Conservation (phyloP, 2,888 invertebrate species). For the Dendrolimus houi region DNA sequence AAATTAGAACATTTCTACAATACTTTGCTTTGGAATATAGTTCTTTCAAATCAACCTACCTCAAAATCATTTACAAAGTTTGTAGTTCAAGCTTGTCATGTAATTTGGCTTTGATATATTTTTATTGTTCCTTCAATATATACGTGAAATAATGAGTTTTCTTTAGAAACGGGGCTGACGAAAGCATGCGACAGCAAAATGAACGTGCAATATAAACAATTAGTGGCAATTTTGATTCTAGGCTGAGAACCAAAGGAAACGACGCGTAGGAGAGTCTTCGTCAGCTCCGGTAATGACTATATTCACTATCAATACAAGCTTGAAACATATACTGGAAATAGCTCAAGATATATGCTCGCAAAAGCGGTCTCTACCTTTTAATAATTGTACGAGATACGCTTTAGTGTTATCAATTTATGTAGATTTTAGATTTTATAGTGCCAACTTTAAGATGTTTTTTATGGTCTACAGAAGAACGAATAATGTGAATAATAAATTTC, state of each 20-base stretch:
- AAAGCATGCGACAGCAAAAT: slow-evolving; percentile 33
- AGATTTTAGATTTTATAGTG: not conserved
- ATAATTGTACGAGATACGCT: slow-evolving; percentile 1
- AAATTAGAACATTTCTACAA: no score
- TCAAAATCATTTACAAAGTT: no score
- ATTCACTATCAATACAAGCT: slow-evolving; percentile 28
- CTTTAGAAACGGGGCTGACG: slow-evolving; percentile 39
- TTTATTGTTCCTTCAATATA: slow-evolving; percentile 2
- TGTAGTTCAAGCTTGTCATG: not conserved
- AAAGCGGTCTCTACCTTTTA: not conserved
- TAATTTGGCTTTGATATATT: slow-evolving; percentile 4
- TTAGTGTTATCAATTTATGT: not conserved
- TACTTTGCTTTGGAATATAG: no score
- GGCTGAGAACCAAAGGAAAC: slow-evolving; percentile 44
- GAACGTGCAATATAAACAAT: slow-evolving; percentile 24
- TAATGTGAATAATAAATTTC: no score
- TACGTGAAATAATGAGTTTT: slow-evolving; percentile 33
- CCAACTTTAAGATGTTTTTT: not conserved
- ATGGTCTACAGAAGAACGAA: not conserved
- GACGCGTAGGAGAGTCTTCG: slow-evolving; percentile 42
- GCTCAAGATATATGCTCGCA: slow-evolving; percentile 12
- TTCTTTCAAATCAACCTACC: no score
- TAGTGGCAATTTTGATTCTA: slow-evolving; percentile 41
- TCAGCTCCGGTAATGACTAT: slow-evolving; percentile 39
- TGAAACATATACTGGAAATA: slow-evolving; percentile 24